These are phyloP conservation scores for Sminthopsis crassicaudata DNA, from an alignment of 2,113 vertebrate species.

Conservation along the genomic window DNA sequence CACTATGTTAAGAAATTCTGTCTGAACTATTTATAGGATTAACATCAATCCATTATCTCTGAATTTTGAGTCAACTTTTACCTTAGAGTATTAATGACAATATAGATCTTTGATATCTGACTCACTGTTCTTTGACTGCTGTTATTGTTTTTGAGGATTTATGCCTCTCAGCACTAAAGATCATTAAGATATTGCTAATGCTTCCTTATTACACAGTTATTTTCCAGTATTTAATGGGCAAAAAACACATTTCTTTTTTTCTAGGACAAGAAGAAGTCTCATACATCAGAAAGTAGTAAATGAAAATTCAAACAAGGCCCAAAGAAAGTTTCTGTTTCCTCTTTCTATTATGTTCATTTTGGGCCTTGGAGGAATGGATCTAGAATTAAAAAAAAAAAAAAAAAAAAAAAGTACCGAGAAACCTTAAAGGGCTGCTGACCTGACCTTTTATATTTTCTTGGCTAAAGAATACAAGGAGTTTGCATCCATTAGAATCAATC, in stretches of 20 bases:
- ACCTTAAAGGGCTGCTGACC: not conserved
- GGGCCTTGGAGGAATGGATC: not conserved
- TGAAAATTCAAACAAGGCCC: not conserved
- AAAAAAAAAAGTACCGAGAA: not conserved
- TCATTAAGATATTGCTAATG: not conserved
- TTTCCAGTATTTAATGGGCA: not conserved
- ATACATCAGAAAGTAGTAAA: not conserved
- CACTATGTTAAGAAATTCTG: constrained; percentile 73
- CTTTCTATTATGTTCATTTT: constrained; percentile 18
- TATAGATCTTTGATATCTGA: not conserved
- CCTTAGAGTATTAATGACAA: constrained; percentile 48
- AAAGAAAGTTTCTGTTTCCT: not conserved
- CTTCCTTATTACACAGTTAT: constrained; percentile 4
- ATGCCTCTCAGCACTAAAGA: not conserved
- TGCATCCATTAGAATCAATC: not conserved
- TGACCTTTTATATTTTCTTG: not conserved
- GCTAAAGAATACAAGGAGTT: not conserved
- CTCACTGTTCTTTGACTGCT: constrained; percentile 21
- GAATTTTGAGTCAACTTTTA: constrained; percentile 70
- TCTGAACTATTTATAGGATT: constrained; percentile 75
- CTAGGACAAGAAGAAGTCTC: constrained; percentile 18
- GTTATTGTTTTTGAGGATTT: not conserved
- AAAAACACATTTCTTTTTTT: not conserved
- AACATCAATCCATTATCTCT: constrained; percentile 72
- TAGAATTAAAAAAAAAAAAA: too few relatives aligned